Evolutionary conservation across 2,888 invertebrate species (phyloP), one percentile per base, ranked within the genome.

Genomic region (Merodon equestris): DNA sequence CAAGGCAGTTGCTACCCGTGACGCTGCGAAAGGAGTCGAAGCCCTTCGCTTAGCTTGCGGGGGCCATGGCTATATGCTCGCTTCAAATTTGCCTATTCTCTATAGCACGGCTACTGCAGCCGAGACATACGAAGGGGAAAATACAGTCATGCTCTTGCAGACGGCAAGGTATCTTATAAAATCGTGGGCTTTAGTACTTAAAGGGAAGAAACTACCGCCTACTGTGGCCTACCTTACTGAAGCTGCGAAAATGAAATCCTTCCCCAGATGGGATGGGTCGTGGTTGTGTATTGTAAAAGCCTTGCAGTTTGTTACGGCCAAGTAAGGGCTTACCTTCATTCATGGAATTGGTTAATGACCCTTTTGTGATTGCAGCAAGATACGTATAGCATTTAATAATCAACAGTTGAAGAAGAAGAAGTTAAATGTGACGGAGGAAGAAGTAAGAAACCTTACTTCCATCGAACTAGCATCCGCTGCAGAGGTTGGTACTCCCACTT

Each of bases 91-190:
- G 83, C 96, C 97, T 14, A 90, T 92, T 73, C 93, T 94, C 0
- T 97, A 96, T 87, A 93, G 93, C 0, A 90, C 93, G 73, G 92
- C 93, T 19, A 95, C 96, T 0, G 97, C 97, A 13, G 93, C 95
- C 66, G 94, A 94, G 87, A 98, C 97, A 0, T 98, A 97, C 87
- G 98, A 98, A 90, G 98, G 98, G 0, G 98, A 98, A 90, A 98
- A 98, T 88, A 97, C 97, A 0, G 97, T 98, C 40, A 90, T 98
- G 84, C 90, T 94, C 61, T 90, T 98, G 61, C 98, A 98, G 90
- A 95, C 96, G 1, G 97, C 97, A 1, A 91, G 94, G 82, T 96
- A 93, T 87, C 90, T 96, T 13, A 92, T 95, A 82, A 96, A 96
- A 88, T 91, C 93, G 1, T 95, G 93, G 93, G 92, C 93, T 83